Base-by-base conservation (phyloP, 2,113 vertebrate genomes). In the Spea multiplicata region DNA sequence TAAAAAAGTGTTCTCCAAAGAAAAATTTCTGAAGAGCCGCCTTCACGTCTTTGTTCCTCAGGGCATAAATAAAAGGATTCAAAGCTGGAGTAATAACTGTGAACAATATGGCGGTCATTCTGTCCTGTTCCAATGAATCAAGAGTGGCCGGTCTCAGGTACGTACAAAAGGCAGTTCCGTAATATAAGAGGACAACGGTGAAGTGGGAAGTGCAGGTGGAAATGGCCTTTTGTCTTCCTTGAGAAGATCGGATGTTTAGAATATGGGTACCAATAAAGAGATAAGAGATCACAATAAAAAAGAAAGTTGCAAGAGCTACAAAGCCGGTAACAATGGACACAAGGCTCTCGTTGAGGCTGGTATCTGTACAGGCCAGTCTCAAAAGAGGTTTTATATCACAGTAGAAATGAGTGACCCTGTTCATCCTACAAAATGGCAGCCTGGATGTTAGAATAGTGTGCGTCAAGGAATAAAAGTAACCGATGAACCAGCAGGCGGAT, bases 61-160 rank as follows among this genome's bases (percentile, higher is more conserved):
- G 73, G 62, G 82, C 83, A 1, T 86, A 86, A 52, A 86, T 84
- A 46, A 87, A 80, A 14, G 86, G 87, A 62, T 82, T 86, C 44
- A 81, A 0, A 81, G 83, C 78, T 46, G 87, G 87, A 7, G 78
- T 85, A 6, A 86, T 82, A 16, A 85, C 77, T 1, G 82, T 83
- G 64, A 85, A 83, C 0, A 87, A 71, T 1, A 85, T 66, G 0
- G 85, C 83, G 44, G 82, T 83, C 5, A 82, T 80, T 66, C 83
- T 84, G 59, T 84, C 74, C 48, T 52, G 81, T 55, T 83, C 68
- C 2, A 78, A 71, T 0, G 76, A 81, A 8, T 86, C 77, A 10
- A 73, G 4, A 3, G 84, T 75, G 0, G 71, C 71, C n/a, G 85
- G 86, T 3, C 80, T 69, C 50, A 87, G 83, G 44, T 80, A 85